These are phyloP conservation scores for Mayetiola destructor DNA, from an alignment of 2,888 invertebrate species.

Conservation along the genomic window DNA sequence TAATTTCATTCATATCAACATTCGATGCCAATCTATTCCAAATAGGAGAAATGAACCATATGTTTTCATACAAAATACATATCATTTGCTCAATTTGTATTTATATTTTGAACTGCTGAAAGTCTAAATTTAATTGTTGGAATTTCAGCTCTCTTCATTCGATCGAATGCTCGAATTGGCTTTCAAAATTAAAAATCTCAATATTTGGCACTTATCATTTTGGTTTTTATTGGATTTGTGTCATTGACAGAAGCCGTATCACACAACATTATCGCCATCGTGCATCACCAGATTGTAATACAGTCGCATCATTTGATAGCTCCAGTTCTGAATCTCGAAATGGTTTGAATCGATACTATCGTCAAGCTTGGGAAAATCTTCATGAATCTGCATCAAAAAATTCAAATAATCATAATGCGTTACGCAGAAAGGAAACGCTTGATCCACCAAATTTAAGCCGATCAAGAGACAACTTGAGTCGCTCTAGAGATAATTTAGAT, in stretches of 20 bases:
- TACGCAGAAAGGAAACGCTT: conserved; percentile 54
- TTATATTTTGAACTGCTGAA: too few relatives aligned
- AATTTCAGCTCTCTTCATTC: too few relatives aligned
- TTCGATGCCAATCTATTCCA: too few relatives aligned
- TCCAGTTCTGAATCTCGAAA: conserved; percentile 73
- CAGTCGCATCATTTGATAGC: conserved; percentile 78
- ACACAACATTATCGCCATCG: conserved; percentile 80
- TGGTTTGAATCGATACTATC: conserved; percentile 70
- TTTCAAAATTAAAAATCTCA: too few relatives aligned
- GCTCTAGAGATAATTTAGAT: conserved; percentile 35
- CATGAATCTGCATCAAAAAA: conserved; percentile 60
- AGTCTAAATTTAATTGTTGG: too few relatives aligned
- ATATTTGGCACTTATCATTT: too few relatives aligned
- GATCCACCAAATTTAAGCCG: conserved; percentile 44
- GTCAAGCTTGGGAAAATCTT: conserved; percentile 86
- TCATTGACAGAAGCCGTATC: conserved; percentile 50
- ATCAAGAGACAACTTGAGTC: conserved; percentile 32
- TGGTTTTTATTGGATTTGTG: too few relatives aligned
- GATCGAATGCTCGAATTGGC: too few relatives aligned
- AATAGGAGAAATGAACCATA: too few relatives aligned
- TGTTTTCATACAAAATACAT: too few relatives aligned
- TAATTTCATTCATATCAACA: too few relatives aligned
- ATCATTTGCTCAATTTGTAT: too few relatives aligned
- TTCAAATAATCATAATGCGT: conserved; percentile 39
- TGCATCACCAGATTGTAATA: conserved; percentile 79